A percentile compares a stretch with the other conserved stretches of the same genome.
Evolutionary conservation across 2,113 vertebrate genomes (phyloP).

Genomic region (Tylochromis polylepis): DNA sequence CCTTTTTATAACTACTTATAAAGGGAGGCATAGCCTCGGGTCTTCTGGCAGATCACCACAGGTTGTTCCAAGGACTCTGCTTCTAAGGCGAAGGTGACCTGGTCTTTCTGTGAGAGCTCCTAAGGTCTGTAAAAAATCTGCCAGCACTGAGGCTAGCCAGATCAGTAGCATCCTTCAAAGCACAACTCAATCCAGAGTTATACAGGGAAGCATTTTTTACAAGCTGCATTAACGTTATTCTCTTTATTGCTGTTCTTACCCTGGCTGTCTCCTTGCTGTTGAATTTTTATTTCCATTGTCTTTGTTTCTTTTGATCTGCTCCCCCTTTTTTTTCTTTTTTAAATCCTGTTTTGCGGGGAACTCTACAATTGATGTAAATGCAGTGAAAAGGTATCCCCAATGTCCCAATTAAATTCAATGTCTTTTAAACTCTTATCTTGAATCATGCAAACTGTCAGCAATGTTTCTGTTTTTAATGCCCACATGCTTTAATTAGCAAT

Average conservation of each 20-base stretch:
- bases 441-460: background rate
- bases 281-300: background rate
- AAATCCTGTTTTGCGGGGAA: background rate
- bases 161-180: conserved; percentile 27
- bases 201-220: conserved; percentile 8
- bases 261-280: background rate
- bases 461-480: background rate
- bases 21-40: background rate
- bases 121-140: background rate
- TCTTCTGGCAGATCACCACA: conserved; percentile 20
- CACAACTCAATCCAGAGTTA: background rate
- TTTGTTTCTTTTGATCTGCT: background rate
- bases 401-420: background rate
- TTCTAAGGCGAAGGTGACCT: conserved; percentile 15
- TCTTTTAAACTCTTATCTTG: background rate
- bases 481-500: background rate
- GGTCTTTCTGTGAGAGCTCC: background rate
- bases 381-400: conserved; percentile 1
- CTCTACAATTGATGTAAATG: background rate
- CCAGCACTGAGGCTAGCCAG: conserved; percentile 5
- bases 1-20: conserved; percentile 13
- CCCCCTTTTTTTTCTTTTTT: background rate
- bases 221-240: background rate
- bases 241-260: conserved; percentile 4
- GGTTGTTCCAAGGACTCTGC: conserved; percentile 14